Conservation (phyloP, 2,888 invertebrate species). For the Chrysina gloriosa region DNA sequence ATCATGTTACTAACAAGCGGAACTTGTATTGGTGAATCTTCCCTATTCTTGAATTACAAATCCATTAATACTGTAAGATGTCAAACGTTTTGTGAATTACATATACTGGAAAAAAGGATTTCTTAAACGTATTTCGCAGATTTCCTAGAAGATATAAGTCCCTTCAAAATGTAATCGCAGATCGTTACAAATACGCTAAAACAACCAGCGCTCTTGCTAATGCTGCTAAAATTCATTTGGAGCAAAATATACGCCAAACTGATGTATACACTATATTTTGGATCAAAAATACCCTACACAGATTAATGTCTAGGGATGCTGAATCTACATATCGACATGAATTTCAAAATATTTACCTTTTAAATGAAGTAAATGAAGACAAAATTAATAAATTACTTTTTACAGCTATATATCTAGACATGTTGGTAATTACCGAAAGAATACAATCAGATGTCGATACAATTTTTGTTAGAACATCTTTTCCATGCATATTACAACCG, state of each 20-base stretch:
- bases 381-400: constrained; percentile 43
- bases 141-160: constrained; percentile 32
- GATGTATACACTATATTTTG: constrained; percentile 45
- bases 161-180: constrained; percentile 18
- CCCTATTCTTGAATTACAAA: constrained; percentile 58
- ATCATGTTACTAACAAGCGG: constrained; percentile 68
- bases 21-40: constrained; percentile 68
- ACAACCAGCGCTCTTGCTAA: constrained; percentile 27
- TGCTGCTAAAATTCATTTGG: constrained; percentile 1
- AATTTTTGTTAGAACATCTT: constrained; percentile 44
- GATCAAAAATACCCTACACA: constrained; percentile 47
- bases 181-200: constrained; percentile 41
- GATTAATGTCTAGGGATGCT: constrained; percentile 45
- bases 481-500: constrained; percentile 47
- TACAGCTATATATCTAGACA: constrained; percentile 45
- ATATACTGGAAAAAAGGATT: constrained; percentile 36
- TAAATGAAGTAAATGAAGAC: constrained; percentile 43
- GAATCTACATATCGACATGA: constrained; percentile 41
- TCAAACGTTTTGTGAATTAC: constrained; percentile 40
- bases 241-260: constrained; percentile 13
- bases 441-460: constrained; percentile 45
- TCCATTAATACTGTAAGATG: constrained; percentile 40
- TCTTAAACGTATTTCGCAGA: constrained; percentile 19
- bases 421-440: constrained; percentile 47
- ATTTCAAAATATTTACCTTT: constrained; percentile 47